Evolutionary conservation across 2,113 vertebrate genomes (phyloP).

Genomic region (Brienomyrus brachyistius): DNA sequence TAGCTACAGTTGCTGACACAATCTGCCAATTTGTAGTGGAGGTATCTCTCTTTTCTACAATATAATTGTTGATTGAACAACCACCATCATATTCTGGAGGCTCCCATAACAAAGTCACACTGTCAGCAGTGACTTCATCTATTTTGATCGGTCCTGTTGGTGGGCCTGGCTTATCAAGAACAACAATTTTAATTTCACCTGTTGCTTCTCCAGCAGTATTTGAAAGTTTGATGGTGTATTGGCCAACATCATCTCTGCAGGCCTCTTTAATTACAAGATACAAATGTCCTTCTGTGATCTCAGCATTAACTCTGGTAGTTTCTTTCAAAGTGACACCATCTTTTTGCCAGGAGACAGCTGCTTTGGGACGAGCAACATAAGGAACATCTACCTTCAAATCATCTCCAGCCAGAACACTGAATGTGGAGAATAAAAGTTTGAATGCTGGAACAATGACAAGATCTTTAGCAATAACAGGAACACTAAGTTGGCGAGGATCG

Average conservation of each 20-base stretch:
- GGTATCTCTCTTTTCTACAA: conserved; percentile 95
- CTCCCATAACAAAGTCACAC: conserved; percentile 77
- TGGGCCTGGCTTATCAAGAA: conserved; percentile 93
- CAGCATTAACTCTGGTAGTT: conserved; percentile 89
- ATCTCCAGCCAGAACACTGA: conserved; percentile 87
- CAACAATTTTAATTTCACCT: conserved; percentile 75
- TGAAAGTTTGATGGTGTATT: conserved; percentile 76
- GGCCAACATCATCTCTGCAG: conserved; percentile 85
- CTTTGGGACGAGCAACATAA: conserved; percentile 80
- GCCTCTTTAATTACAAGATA: conserved; percentile 86
- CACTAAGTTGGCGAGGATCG: conserved; percentile 80
- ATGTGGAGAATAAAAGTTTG: conserved; percentile 82
- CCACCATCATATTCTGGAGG: conserved; percentile 90
- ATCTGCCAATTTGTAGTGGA: conserved; percentile 97
- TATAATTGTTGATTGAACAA: conserved; percentile 90
- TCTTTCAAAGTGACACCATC: conserved; percentile 76
- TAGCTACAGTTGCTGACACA: conserved; percentile 92
- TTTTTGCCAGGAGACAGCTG: conserved; percentile 79
- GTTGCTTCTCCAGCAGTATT: conserved; percentile 82
- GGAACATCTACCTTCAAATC: conserved; percentile 92
- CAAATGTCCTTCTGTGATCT: conserved; percentile 72
- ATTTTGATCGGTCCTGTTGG: conserved; percentile 90
- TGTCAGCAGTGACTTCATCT: conserved; percentile 92
- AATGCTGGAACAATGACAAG: conserved; percentile 84
- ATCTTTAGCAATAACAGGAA: conserved; percentile 90